These are phyloP conservation scores for Orthosia gracilis DNA, from an alignment of 2,888 invertebrate species.

Conservation along the genomic window DNA sequence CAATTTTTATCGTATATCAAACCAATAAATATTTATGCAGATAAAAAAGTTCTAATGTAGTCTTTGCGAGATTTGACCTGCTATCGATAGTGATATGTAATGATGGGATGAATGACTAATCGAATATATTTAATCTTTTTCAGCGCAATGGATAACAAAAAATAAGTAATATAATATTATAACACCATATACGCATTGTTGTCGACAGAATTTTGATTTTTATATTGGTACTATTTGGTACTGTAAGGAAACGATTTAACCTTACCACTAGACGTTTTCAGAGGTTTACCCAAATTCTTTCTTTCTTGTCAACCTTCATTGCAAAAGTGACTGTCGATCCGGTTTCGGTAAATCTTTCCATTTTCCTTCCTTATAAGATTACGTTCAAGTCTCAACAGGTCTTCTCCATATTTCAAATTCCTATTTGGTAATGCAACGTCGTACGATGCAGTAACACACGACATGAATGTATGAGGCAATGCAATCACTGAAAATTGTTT, in stretches of 20 bases:
- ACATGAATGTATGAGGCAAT: conserved; percentile 4
- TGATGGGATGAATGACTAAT: background rate
- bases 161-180: too few species aligned
- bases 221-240: background rate
- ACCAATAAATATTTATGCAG: background rate
- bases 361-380: background rate
- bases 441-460: conserved; percentile 25
- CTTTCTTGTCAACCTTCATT: background rate
- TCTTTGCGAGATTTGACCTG: background rate
- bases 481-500: conserved; percentile 38
- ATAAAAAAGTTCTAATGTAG: background rate
- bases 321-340: background rate
- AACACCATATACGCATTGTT: too few species aligned
- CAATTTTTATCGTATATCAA: background rate
- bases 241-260: background rate
- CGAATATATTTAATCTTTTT: background rate
- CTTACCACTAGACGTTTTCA: background rate
- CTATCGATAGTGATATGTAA: background rate
- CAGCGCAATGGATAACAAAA: too few species aligned
- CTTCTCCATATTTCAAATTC: background rate
- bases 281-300: background rate
- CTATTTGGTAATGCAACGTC: background rate
- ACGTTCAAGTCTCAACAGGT: background rate
- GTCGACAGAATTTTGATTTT: too few species aligned
- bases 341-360: background rate